Evolutionary conservation across 2,113 vertebrate genomes (phyloP), one percentile per base, ranked within the genome.

Genomic region (Poeciliopsis occidentalis): DNA sequence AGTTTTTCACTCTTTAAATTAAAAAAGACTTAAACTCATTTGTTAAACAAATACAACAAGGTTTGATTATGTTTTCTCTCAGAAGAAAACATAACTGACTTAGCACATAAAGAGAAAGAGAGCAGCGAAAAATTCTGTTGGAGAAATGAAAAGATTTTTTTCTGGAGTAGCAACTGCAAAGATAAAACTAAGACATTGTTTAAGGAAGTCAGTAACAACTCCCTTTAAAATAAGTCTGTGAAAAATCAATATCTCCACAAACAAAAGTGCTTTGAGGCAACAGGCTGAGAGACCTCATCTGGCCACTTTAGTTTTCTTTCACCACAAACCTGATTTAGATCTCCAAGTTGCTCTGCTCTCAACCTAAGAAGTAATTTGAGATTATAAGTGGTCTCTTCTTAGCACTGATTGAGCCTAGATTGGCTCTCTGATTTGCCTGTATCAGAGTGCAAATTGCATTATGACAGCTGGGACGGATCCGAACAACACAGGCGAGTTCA

Each of bases 361-460:
- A 47, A 67, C 26, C 64, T 72, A 69, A 78, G 70, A 71, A 88
- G 67, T 74, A 29, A 85, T 79, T 22, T 63, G 60, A 73, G 65
- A 67, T 72, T 75, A 11, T 63, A 61, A 85, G 82, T 37, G n/a
- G 83, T 79, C 57, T 15, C 70, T 81, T 73, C 73, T 32, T 31
- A 62, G 60, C 68, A 69, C n/a, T 62, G 66, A 83, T 80, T 60
- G 12, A 6, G 64, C 60, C 75, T 76, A 47, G 62, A 69, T 4
- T 37, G 39, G 54, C 69, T 85, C 79, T 85, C 88, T 79, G 61
- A 8, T 17, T 68, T 69, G 72, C 13, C 44, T 24, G 51, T 10
- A n/a, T 57, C 22, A 54, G 22, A 8, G 22, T n/a, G 24, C 8
- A 57, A 41, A 57, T 57, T 22, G 8, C 5, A 57, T n/a, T 57